These are phyloP conservation scores for Tragelaphus oryx DNA, from an alignment of 2,797 vertebrate genomes.

Conservation along the genomic window DNA sequence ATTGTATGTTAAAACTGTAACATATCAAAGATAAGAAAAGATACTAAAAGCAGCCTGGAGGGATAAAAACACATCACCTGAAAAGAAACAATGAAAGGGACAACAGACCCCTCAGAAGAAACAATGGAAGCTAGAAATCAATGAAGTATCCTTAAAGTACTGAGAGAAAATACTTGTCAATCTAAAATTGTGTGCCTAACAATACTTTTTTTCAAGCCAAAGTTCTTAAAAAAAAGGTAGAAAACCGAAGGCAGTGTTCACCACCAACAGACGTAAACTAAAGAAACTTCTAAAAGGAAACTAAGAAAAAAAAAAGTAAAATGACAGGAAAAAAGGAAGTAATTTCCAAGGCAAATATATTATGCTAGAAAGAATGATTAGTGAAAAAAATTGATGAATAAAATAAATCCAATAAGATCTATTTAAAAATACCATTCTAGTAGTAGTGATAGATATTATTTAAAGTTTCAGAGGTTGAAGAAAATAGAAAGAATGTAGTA, in stretches of 20 bases:
- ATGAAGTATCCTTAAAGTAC: neutral
- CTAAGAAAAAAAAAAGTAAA: neutral
- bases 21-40: neutral
- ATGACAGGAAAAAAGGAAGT: neutral
- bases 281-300: conserved; percentile 21
- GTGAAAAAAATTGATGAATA: neutral
- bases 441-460: neutral
- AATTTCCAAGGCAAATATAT: neutral
- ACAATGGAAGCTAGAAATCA: neutral
- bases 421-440: neutral
- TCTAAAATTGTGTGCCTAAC: neutral
- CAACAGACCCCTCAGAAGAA: neutral
- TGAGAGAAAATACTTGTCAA: neutral
- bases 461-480: neutral
- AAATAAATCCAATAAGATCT: neutral
- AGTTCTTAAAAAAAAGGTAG: neutral
- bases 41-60: neutral
- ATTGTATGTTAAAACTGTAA: neutral
- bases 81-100: neutral
- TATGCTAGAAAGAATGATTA: neutral
- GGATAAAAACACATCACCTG: neutral
- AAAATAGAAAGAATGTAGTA: neutral
- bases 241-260: neutral
- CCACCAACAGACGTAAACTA: neutral
- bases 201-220: neutral